phyloP scores from a whole-genome alignment of 2,797 vertebrate species.

The Galaxias olidus region DNA sequence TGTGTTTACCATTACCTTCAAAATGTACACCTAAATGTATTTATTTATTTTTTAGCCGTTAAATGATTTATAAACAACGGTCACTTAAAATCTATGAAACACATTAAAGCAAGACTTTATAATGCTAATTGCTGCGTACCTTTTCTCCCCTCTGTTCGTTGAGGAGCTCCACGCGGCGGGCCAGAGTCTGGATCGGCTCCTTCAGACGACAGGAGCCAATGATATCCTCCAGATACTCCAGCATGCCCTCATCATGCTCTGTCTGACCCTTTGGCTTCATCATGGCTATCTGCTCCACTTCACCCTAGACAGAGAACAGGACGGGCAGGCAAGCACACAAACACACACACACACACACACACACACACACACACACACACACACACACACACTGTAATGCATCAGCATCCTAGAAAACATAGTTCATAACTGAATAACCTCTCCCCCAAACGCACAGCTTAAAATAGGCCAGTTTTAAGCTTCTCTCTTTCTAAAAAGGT shows the following conservation, averaged over 20 bases:
- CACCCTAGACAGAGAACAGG: slow-evolving; percentile 79
- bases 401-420: not conserved
- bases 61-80: no score
- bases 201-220: slow-evolving; percentile 94
- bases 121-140: slow-evolving; percentile 66
- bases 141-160: slow-evolving; percentile 94
- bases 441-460: no score
- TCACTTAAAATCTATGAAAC: no score
- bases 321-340: slow-evolving; percentile 22
- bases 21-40: no score
- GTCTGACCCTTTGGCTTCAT: slow-evolving; percentile 98
- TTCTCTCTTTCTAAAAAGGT: no score
- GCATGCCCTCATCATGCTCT: slow-evolving; percentile 95
- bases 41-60: no score
- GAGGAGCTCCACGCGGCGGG: slow-evolving; percentile 85
- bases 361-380: slow-evolving; percentile 6
- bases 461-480: no score
- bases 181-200: slow-evolving; percentile 84
- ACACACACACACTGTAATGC: slow-evolving; percentile 20
- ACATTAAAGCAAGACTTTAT: no score
- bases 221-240: slow-evolving; percentile 96
- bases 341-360: slow-evolving; percentile 17
- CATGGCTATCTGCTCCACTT: slow-evolving; percentile 98
- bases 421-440: no score
- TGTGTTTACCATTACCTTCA: no score